Evolutionary conservation across 2,797 vertebrate species (phyloP).

Genomic region (Chloroceryle amazona): DNA sequence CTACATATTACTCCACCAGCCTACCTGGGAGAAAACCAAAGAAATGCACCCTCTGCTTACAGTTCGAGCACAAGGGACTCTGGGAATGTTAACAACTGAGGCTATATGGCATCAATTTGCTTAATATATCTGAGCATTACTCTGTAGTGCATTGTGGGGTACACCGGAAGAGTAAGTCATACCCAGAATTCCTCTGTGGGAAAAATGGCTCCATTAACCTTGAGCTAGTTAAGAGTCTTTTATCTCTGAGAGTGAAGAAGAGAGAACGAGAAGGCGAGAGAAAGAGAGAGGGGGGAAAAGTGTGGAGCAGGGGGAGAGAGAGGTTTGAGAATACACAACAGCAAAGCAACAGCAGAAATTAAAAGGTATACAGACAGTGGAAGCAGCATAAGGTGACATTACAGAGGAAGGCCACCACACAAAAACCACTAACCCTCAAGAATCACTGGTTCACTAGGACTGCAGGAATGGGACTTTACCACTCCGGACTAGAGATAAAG

Average conservation of each 20-base stretch:
- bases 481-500: slow-evolving; percentile 95
- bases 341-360: slow-evolving; percentile 95
- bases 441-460: slow-evolving; percentile 99
- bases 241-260: slow-evolving; percentile 96
- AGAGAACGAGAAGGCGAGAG: slow-evolving; percentile 82
- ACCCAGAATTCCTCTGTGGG: slow-evolving; percentile 94
- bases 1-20: slow-evolving; percentile 76
- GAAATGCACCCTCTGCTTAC: slow-evolving; percentile 99
- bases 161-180: slow-evolving; percentile 87
- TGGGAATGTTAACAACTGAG: slow-evolving; percentile 94
- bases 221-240: slow-evolving; percentile 99
- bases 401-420: slow-evolving; percentile 98
- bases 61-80: slow-evolving; percentile 93
- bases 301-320: slow-evolving; percentile 84
- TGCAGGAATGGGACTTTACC: slow-evolving; percentile 88
- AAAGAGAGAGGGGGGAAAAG: slow-evolving; percentile 83
- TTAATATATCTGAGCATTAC: slow-evolving; percentile 88
- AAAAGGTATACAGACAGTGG: slow-evolving; percentile 93
- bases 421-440: slow-evolving; percentile 98
- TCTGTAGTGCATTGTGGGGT: slow-evolving; percentile 84
- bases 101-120: slow-evolving; percentile 86
- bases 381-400: slow-evolving; percentile 96
- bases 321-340: slow-evolving; percentile 95
- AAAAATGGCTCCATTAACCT: slow-evolving; percentile 98
- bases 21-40: slow-evolving; percentile 92